Evolutionary conservation across 2,797 vertebrate species (phyloP).

Genomic region (Catostomus latipinnis): DNA sequence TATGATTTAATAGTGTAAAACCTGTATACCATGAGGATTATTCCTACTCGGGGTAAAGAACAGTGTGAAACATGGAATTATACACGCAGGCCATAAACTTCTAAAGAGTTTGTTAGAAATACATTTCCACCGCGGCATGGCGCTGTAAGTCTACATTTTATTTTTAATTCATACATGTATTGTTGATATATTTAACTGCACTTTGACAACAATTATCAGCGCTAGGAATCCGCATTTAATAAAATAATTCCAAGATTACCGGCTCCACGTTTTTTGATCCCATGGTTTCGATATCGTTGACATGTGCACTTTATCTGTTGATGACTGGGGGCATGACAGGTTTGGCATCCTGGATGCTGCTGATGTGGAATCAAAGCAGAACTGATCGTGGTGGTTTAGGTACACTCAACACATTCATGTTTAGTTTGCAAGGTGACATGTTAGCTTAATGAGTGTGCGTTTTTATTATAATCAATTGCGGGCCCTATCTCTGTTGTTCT

Average conservation of each 20-base stretch:
- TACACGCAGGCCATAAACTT: too few relatives aligned
- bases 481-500: not conserved
- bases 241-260: not conserved
- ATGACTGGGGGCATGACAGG: not conserved
- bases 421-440: not conserved
- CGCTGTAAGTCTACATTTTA: not conserved
- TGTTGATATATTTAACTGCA: not conserved
- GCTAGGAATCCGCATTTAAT: not conserved
- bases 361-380: not conserved
- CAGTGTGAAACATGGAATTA: not conserved
- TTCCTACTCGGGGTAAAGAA: too few relatives aligned
- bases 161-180: too few relatives aligned
- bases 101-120: not conserved
- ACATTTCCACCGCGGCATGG: not conserved
- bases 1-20: too few relatives aligned
- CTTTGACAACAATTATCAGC: too few relatives aligned
- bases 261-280: not conserved
- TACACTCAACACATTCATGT: not conserved
- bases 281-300: not conserved
- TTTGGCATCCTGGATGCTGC: not conserved
- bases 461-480: not conserved
- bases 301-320: not conserved
- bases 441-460: not conserved
- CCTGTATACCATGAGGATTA: too few relatives aligned
- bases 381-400: not conserved